Evolutionary conservation across 2,888 invertebrate genomes (phyloP).

Genomic region (Cetonia aurata): DNA sequence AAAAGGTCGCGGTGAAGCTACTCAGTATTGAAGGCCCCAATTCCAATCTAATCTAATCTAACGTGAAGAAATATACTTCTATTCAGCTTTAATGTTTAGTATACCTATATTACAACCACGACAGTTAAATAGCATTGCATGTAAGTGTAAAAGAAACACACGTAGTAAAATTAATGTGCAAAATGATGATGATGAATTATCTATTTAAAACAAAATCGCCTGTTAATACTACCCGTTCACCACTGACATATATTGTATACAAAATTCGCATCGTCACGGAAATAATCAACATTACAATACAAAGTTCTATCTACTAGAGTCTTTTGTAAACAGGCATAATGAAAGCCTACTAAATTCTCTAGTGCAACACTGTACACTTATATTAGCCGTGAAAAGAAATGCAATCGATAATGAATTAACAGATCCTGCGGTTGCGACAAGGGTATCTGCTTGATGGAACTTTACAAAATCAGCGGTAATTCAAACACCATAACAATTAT

Average conservation of each 20-base stretch:
- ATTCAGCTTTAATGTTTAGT: too few relatives aligned
- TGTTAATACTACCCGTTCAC: neutral
- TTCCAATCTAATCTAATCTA: too few relatives aligned
- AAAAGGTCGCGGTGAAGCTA: too few relatives aligned
- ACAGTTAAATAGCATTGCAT: too few relatives aligned
- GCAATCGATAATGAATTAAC: constrained; percentile 25
- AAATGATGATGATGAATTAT: too few relatives aligned
- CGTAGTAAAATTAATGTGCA: too few relatives aligned
- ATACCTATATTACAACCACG: too few relatives aligned
- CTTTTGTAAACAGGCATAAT: constrained; percentile 14
- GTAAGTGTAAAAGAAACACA: too few relatives aligned
- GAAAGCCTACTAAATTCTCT: too few relatives aligned
- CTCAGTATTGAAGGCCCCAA: too few relatives aligned
- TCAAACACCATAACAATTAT: neutral
- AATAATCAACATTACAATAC: constrained; percentile 9
- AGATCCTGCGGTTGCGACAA: constrained; percentile 7
- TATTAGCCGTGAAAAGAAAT: constrained; percentile 13
- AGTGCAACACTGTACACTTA: constrained; percentile 4
- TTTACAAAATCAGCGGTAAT: neutral
- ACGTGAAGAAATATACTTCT: too few relatives aligned
- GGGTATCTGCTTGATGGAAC: neutral
- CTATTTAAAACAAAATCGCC: neutral
- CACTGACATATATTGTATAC: constrained; percentile 16
- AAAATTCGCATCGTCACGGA: constrained; percentile 12
- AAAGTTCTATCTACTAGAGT: too few relatives aligned